Evolutionary conservation across 2,888 invertebrate species (phyloP), one percentile per base, ranked within the genome.

Genomic region (Chrysopilus asiliformis): DNA sequence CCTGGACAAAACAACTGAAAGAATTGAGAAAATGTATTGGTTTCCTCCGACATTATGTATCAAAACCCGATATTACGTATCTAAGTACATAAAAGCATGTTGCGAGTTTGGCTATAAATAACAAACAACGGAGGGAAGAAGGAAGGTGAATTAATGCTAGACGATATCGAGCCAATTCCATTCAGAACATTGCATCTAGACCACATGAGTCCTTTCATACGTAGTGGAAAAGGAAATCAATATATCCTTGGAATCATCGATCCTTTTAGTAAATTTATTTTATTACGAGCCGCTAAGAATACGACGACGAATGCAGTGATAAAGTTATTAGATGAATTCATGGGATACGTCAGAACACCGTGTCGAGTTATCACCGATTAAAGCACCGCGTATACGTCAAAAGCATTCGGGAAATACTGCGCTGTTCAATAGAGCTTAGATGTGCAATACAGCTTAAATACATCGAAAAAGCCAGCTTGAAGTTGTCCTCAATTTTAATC

Each of bases 371-470:
- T 53, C 9, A 43, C 45, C 4, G 50, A 53, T 38, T 33, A 49
- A 36, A 51, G 51, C 10, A 45, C 50, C 2, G 49, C 49, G 3
- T 53, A 45, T 33, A 49, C 47, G 2, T 47, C 50, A 0, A 44
- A 45, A 5, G 16, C 14, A 9, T 52, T 53, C 25, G 44, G 44
- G 36, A 14, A 34, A 3, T 50, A 47, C 34, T 49, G 45, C 33
- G 32, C 41, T 4, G 18, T n/a, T n/a, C n/a, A n/a, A n/a, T n/a
- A n/a, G n/a, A n/a, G n/a, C n/a, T n/a, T n/a, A n/a, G n/a, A n/a
- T n/a, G n/a, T n/a, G n/a, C n/a, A n/a, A n/a, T n/a, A n/a, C n/a
- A n/a, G n/a, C n/a, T n/a, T n/a, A n/a, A n/a, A n/a, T n/a, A n/a
- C n/a, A n/a, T n/a, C n/a, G n/a, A n/a, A n/a, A n/a, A n/a, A n/a